A percentile compares a stretch with the other conserved stretches of the same genome.
phyloP scores from a whole-genome alignment of 2,888 invertebrate genomes.

The Caenorhabditis wallacei region DNA sequence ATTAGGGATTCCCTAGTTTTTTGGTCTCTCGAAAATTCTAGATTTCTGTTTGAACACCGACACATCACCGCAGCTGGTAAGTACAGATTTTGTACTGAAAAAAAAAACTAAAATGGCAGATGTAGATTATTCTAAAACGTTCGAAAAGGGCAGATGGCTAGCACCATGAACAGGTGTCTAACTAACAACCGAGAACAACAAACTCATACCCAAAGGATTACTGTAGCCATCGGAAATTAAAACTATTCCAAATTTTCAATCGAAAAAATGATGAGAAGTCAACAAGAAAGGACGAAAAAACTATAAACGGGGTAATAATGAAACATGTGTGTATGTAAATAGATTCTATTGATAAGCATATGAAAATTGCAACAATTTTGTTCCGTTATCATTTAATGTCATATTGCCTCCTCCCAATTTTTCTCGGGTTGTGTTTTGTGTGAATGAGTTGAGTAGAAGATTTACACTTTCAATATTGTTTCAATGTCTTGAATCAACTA shows the following conservation, averaged over 20 bases:
- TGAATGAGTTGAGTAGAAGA: conserved; percentile 9
- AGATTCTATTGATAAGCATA: conserved; percentile 25
- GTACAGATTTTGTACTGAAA: too few species aligned
- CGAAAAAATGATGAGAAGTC: neutral
- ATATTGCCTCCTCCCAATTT: conserved; percentile 10
- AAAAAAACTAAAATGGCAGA: too few species aligned
- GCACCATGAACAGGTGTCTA: too few species aligned
- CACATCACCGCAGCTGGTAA: too few species aligned
- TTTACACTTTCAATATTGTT: neutral
- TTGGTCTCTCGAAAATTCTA: too few species aligned
- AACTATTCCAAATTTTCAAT: too few species aligned
- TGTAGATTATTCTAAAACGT: too few species aligned
- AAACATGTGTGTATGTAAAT: conserved; percentile 36
- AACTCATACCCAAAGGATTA: too few species aligned
- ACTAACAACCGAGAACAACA: too few species aligned
- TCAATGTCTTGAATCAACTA: neutral
- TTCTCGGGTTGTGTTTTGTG: conserved; percentile 20
- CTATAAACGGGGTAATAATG: conserved; percentile 23
- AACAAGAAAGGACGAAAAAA: conserved; percentile 17
- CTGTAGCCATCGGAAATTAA: neutral
- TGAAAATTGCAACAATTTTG: conserved; percentile 49
- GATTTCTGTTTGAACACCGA: too few species aligned
- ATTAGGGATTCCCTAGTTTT: neutral
- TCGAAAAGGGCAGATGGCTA: too few species aligned
- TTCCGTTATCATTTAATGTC: conserved; percentile 28